Evolutionary conservation across 2,113 vertebrate genomes (phyloP), one percentile per base, ranked within the genome.

Genomic region (Bubalus kerabau): DNA sequence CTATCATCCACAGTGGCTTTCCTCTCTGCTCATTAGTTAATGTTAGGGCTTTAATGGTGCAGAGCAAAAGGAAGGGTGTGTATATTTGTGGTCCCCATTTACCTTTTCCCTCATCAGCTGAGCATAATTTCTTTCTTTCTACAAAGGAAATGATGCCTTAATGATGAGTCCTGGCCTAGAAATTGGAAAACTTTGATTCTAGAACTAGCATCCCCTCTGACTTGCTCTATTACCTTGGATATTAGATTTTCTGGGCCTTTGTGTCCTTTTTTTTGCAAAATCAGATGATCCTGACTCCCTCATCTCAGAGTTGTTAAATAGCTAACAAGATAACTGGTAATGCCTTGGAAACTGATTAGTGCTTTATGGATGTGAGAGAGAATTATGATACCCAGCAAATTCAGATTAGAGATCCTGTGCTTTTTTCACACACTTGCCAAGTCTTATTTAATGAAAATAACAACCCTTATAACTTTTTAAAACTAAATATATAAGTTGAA

Each of bases 21-120:
- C 90, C n/a, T 60, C 92, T 95, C 43, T 83, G 88, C 96, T 97
- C 94, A 91, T 98, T 96, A 97, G 92, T 96, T 98, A 97, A 95
- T 94, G 88, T 97, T 94, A 96, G 81, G 50, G 24, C 46, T 97
- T 97, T 97, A 95, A 94, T 13, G 24, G 87, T 56, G 92, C 64
- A 90, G 92, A 96, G 96, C 64, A 92, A 95, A 93, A 97, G 90
- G 57, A 96, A 87, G 64, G 36, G 84, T 40, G 54, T 87, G 62
- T 91, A 78, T 89, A 21, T 95, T 92, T 95, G 19, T 87, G 87
- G 95, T 97, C 91, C 92, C 88, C 81, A 87, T 96, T 98, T 97
- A 90, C 81, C 93, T 97, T 97, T 83, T 83, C n/a, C 76, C 81
- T 81, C 60, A 85, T 82, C 50, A 82, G 60, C 46, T 96, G 95